Percentiles rank a stretch among this genome's conserved stretches.
phyloP scores from a whole-genome alignment of 2,113 vertebrate species.

The Pseudopodoces humilis region DNA sequence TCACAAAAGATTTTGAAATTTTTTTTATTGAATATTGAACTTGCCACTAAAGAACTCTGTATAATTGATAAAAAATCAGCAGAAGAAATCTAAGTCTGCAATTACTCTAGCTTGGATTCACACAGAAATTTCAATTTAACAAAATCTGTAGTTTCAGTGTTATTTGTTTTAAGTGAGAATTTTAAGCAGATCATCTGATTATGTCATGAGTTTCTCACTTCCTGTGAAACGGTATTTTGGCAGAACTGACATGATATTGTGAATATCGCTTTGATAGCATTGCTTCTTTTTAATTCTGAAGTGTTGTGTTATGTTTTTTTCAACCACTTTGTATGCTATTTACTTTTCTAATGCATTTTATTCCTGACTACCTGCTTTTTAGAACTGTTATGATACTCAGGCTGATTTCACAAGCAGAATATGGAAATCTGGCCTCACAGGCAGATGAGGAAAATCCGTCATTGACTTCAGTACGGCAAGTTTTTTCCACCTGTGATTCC shows the following conservation, averaged over 20 bases:
- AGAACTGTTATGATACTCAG: background rate
- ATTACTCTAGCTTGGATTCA: background rate
- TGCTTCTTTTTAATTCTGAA: background rate
- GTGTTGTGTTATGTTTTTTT: background rate
- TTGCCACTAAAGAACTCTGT: background rate
- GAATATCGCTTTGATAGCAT: background rate
- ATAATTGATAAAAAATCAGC: background rate
- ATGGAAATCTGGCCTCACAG: background rate
- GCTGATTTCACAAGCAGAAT: background rate
- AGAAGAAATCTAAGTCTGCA: background rate
- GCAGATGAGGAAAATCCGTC: background rate
- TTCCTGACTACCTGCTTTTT: background rate
- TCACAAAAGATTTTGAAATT: background rate
- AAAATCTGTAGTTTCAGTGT: background rate
- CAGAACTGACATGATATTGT: background rate
- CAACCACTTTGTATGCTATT: background rate
- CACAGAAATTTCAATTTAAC: background rate
- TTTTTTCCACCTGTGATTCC: background rate
- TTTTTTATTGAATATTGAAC: background rate
- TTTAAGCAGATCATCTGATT: background rate
- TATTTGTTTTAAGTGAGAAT: background rate
- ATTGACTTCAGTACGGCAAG: background rate
- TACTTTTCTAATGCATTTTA: background rate
- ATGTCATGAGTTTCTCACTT: background rate
- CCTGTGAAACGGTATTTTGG: background rate